Base-by-base conservation (phyloP, 2,888 invertebrate species). In the Drosophila antonietae region DNA sequence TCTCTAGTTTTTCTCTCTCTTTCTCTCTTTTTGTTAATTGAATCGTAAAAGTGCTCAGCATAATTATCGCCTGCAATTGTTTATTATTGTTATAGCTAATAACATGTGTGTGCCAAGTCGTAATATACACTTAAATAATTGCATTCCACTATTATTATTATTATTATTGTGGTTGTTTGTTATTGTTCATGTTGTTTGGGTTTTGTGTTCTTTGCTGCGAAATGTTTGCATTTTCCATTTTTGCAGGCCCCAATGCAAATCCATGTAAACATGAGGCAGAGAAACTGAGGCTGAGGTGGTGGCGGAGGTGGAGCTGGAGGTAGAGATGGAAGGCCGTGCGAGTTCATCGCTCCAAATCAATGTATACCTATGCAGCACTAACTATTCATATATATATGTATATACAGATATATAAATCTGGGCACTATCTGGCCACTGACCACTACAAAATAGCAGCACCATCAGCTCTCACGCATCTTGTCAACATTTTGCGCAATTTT, bases 291-390 rank as follows among this genome's bases (percentile, higher is more conserved):
- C 28, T 28, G 77, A 66, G 55, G 15, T 23, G 43, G 6, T 14
- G 58, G 52, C 51, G 47, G 75, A 66, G 61, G 20, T 33, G 44
- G 33, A 33, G 51, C 33, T 33, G 8, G 14, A 33, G 33, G 33
- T 28, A 12, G 44, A 51, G 55, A 43, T 60, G 51, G 84, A 76
- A 75, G 68, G 73, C 61, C 63, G 73, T 10, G 10, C 59, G 88
- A 91, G 91, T 91, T 91, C 91, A 91, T 91, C 89, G 91, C 91
- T 90, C 91, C 85, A 91, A 91, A 91, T 91, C 91, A 91, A 90
- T 91, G 91, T 80, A 47, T 78, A 75, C 69, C 78, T 75, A 61
- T 59, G 59, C 51, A 20, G 51, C 33, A 47, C n/a, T 55, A 65
- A 66, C 66, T 66, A 44, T 46, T n/a, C 41, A 56, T 35, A 43